Conservation (phyloP, 2,888 invertebrate genomes). For the Cheilosia scutellata region DNA sequence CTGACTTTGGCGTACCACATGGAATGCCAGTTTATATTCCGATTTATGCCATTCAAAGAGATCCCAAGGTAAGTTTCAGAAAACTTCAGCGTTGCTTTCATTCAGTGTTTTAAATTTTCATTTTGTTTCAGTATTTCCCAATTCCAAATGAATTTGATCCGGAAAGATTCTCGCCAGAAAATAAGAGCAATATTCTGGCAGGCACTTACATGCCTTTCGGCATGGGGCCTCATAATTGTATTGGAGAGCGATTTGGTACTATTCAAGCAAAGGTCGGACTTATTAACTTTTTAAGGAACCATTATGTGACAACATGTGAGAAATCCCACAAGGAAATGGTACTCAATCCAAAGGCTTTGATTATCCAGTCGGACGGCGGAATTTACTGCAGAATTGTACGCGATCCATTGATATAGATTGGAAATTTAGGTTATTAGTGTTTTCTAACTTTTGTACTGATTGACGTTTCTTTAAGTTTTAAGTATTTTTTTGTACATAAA, state of each 20-base stretch:
- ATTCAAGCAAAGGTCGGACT: conserved; percentile 81
- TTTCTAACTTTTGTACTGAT: not conserved
- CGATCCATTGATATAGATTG: conserved; percentile 77
- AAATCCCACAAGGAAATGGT: conserved; percentile 77
- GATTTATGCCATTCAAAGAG: conserved; percentile 81
- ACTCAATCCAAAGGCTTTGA: conserved; percentile 80
- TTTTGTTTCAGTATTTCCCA: conserved; percentile 79
- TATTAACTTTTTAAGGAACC: conserved; percentile 81
- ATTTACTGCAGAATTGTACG: conserved; percentile 80
- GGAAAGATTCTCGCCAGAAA: conserved; percentile 81
- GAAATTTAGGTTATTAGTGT: not conserved
- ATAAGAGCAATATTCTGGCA: conserved; percentile 78
- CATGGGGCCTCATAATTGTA: conserved; percentile 82
- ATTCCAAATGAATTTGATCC: conserved; percentile 82
- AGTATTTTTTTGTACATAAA: too few species aligned
- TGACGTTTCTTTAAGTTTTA: too few species aligned
- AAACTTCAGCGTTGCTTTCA: too few species aligned
- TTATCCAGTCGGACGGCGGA: conserved; percentile 79
- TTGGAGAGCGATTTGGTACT: conserved; percentile 82
- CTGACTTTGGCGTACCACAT: conserved; percentile 79
- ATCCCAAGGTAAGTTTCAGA: conserved; percentile 81
- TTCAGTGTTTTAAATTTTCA: too few species aligned
- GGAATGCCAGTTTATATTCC: conserved; percentile 82
- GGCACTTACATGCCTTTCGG: conserved; percentile 82
- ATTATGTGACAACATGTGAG: conserved; percentile 78